Evolutionary conservation across 1,140 invertebrate genomes (phyloP), one percentile per base, ranked within the genome.

Genomic region (Halictus rubicundus): DNA sequence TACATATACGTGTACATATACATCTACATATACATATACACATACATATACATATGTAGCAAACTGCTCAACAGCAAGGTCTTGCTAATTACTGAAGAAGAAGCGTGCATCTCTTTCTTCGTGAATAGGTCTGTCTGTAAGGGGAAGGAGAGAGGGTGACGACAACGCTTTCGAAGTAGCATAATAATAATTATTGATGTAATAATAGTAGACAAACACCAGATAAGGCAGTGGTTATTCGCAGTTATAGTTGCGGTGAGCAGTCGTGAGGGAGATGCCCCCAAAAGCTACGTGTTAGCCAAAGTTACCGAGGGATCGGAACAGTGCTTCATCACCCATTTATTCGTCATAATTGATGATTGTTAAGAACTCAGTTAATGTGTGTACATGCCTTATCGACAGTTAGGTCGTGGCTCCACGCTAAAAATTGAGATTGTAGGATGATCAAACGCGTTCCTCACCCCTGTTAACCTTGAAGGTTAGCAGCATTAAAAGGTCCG

Each of bases 201-300:
- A 90, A 89, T 91, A 87, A 90, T 91, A 90, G 90, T 91, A 92
- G 88, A 93, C 92, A 93, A 92, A 93, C 92, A 93, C 92, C 92
- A 93, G 90, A 89, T 92, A 92, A 93, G 92, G 92, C 92, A 93
- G 92, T 93, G 92, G 92, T 93, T 93, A 93, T 93, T 93, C 90
- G 91, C 90, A 92, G 92, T 93, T 93, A 93, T 93, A 93, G 92
- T 93, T 93, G 92, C 92, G 92, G 92, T 93, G 92, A 93, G 92
- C 92, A 93, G 92, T 93, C 82, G 91, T 92, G 92, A 92, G 92
- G 91, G 92, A 91, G 88, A 91, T 90, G 89, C 90, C 92, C 92
- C 89, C 91, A 90, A 91, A 93, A 93, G 92, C 92, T 93, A 93
- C 92, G 92, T 93, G 92, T 93, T 93, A 92, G 92, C 92, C 90